A percentile compares a stretch with the other conserved stretches of the same genome.
Evolutionary conservation across 2,113 vertebrate species (phyloP).

Genomic region (Bambusicola thoracicus): DNA sequence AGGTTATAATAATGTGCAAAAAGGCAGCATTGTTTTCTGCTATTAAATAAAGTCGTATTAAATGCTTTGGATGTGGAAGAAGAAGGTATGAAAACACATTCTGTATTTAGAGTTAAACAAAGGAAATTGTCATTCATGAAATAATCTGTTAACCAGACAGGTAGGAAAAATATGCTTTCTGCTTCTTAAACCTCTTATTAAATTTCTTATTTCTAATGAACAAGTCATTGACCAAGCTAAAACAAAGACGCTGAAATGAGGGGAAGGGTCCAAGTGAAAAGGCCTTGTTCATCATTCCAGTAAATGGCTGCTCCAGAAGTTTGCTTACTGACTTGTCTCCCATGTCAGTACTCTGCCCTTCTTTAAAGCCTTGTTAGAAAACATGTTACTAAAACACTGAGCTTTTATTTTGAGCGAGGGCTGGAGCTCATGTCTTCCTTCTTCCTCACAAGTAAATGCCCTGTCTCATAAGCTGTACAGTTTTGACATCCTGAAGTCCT

Average conservation of each 20-base stretch:
- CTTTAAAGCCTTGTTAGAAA: not conserved
- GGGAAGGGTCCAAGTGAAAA: not conserved
- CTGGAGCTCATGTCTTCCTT: not conserved
- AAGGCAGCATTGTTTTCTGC: not conserved
- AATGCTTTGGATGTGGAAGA: not conserved
- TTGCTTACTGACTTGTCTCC: not conserved
- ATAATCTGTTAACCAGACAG: not conserved
- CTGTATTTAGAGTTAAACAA: not conserved
- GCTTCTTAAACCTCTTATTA: not conserved
- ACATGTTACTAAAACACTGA: not conserved
- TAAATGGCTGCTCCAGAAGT: not conserved
- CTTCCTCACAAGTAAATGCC: not conserved
- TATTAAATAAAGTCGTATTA: not conserved
- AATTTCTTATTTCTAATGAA: not conserved
- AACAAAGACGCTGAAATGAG: not conserved
- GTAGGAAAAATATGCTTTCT: not conserved
- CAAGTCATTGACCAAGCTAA: not conserved
- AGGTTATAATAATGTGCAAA: not conserved
- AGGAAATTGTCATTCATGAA: not conserved
- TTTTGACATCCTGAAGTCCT: not conserved
- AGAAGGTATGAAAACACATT: not conserved
- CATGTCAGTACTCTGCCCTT: not conserved
- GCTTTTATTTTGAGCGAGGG: not conserved
- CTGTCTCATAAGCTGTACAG: not conserved
- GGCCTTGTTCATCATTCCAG: not conserved